A percentile compares a stretch with the other conserved stretches of the same genome.
Evolutionary conservation across 2,888 invertebrate genomes (phyloP).

Genomic region (Bombylius major): DNA sequence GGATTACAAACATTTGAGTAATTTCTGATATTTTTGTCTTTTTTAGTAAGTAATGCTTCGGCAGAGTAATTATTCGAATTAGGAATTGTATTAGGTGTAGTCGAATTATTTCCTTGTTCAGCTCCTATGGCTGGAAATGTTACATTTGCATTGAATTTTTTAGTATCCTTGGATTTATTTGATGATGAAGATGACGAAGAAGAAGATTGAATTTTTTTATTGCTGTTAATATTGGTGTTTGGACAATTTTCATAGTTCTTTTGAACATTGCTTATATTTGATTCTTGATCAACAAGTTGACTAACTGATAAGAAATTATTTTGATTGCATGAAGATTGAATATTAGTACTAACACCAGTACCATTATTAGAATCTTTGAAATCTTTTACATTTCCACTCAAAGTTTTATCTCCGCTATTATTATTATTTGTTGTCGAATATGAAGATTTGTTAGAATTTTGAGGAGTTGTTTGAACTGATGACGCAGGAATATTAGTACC

Average conservation of each 20-base stretch:
- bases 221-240: neutral
- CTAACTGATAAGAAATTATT: slow-evolving; percentile 48
- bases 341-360: neutral
- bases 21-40: slow-evolving; percentile 9
- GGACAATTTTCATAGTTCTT: neutral
- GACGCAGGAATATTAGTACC: neutral
- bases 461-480: neutral
- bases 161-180: neutral
- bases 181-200: neutral
- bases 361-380: neutral
- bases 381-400: neutral
- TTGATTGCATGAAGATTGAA: slow-evolving; percentile 5
- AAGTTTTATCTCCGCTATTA: neutral
- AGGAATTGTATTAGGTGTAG: neutral
- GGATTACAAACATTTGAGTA: slow-evolving; percentile 6
- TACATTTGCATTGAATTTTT: neutral
- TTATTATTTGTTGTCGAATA: neutral
- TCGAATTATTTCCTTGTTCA: neutral
- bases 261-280: neutral
- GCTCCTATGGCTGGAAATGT: neutral
- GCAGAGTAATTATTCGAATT: slow-evolving; percentile 18
- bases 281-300: slow-evolving; percentile 42
- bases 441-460: neutral
- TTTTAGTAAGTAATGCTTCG: slow-evolving; percentile 18
- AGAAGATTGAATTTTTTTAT: neutral